Evolutionary conservation across 1,140 invertebrate genomes (phyloP).

Genomic region (Mizuhopecten yessoensis): DNA sequence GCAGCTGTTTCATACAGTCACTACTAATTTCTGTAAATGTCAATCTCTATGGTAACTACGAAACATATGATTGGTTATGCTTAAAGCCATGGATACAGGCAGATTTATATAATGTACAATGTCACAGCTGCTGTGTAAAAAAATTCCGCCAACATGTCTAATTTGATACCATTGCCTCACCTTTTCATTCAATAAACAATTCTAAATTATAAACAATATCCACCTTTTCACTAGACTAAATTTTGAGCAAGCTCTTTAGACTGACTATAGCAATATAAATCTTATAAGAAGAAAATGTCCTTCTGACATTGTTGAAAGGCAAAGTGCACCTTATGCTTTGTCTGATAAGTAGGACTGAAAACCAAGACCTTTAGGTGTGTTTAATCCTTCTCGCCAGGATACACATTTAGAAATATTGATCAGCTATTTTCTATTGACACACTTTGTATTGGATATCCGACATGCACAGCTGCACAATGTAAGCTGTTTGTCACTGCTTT

Average conservation of each 20-base stretch:
- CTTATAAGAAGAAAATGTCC: too few species aligned
- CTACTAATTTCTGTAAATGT: background rate
- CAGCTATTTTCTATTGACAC: background rate
- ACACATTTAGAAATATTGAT: background rate
- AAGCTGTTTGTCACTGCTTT: background rate
- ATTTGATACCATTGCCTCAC: too few species aligned
- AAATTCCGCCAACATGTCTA: background rate
- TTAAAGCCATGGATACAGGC: background rate
- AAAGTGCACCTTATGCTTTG: too few species aligned
- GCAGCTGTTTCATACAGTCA: background rate
- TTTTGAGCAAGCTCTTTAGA: too few species aligned
- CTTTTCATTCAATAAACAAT: too few species aligned
- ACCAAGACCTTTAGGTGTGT: background rate
- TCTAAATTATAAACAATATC: too few species aligned
- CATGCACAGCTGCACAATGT: background rate
- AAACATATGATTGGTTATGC: background rate
- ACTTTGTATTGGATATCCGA: background rate
- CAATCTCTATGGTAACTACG: background rate
- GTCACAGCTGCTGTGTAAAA: conserved; percentile 1
- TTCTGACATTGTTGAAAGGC: too few species aligned
- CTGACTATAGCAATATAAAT: too few species aligned
- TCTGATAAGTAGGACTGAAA: too few species aligned
- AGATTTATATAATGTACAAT: background rate
- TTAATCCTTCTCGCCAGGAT: background rate
- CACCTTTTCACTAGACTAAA: too few species aligned